A percentile compares a stretch with the other conserved stretches of the same genome.
phyloP scores from a whole-genome alignment of 2,888 invertebrate species.

The Eupithecia vulgata region DNA sequence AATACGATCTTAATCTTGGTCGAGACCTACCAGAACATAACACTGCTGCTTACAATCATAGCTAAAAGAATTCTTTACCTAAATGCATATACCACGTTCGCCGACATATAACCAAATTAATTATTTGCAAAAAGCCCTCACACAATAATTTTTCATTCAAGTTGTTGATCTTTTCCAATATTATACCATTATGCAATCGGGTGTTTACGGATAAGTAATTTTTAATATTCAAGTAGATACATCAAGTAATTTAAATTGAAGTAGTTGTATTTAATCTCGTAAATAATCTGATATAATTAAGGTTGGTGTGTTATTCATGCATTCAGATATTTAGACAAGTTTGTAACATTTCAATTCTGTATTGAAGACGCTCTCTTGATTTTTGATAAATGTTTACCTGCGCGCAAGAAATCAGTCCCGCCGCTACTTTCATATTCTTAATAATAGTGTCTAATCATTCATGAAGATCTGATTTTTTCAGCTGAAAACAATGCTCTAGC shows the following conservation, averaged over 20 bases:
- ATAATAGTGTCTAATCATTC: not conserved
- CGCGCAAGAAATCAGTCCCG: not conserved
- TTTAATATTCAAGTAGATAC: constrained; percentile 41
- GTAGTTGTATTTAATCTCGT: constrained; percentile 36
- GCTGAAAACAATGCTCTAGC: not conserved
- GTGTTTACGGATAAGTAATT: constrained; percentile 24
- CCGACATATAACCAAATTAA: not conserved
- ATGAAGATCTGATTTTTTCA: constrained; percentile 12
- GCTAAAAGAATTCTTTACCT: not conserved
- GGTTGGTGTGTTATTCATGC: constrained; percentile 32
- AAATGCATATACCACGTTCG: constrained; percentile 8
- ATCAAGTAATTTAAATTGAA: constrained; percentile 39
- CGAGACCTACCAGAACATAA: not conserved
- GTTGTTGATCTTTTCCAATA: not conserved
- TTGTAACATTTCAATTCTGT: constrained; percentile 34
- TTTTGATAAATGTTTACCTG: not conserved
- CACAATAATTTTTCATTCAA: not conserved
- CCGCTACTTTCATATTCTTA: not conserved
- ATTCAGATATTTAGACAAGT: constrained; percentile 23
- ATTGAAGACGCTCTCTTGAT: constrained; percentile 28
- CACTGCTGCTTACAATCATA: not conserved
- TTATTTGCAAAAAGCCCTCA: constrained; percentile 2
- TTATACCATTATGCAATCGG: constrained; percentile 27
- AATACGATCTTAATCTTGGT: not conserved
- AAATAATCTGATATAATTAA: constrained; percentile 23